Evolutionary conservation across 2,113 vertebrate species (phyloP), one percentile per base, ranked within the genome.

Genomic region (Mohoua ochrocephala): DNA sequence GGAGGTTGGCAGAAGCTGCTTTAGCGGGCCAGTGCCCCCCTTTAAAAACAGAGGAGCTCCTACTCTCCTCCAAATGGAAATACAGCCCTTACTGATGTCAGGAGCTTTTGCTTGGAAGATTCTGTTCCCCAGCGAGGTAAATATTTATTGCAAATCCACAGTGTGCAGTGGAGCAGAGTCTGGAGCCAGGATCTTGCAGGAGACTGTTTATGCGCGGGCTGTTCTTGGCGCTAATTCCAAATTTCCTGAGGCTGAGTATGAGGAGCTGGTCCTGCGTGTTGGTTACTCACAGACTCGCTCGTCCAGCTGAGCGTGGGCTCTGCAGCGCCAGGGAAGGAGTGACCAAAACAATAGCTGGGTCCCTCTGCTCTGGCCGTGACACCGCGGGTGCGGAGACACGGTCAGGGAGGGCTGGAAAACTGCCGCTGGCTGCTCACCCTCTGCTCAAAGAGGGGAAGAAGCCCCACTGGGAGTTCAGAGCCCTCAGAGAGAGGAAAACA

Each of bases 141-240:
- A 95, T 95, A 97, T 96, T 97, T 97, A 93, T 92, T 89, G 61
- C 79, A 84, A 92, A 70, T 93, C 42, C 82, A 26, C 89, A 59
- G 76, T 2, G 70, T 57, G 70, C 77, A 73, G 85, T 37, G 83
- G 52, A 84, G 92, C 85, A 64, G 87, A 33, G 76, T 85, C 87
- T 92, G 95, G 86, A 96, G 96, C 95, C 94, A 93, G 89, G 88
- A 94, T 96, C 82, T 87, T 59, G 71, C 92, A 96, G 92, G 87
- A 91, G 85, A 26, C 90, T 96, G 91, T 96, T 96, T 96, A 67
- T 86, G 83, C 35, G 86, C 49, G 20, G 85, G 91, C 93, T 97
- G 86, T 95, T 97, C 95, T 84, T 97, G 96, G 96, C 75, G 11
- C 90, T 75, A 81, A 88, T 70, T 93, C 93, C 33, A 15, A 60